Base-by-base conservation (phyloP, 2,888 invertebrate species). In the Leptopilina drosophilae region DNA sequence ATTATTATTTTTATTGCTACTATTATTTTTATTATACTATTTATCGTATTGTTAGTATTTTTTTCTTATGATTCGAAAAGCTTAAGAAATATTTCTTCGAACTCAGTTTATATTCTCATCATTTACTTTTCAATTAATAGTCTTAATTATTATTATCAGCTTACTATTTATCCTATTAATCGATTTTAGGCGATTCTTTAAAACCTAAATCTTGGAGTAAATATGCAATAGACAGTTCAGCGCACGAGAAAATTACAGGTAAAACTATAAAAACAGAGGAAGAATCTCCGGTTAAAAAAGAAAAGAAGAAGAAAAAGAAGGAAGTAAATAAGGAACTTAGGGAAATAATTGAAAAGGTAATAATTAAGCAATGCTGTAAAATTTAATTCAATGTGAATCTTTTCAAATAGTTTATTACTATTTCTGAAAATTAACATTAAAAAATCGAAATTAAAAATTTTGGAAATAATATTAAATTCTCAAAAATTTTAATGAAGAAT, bases 181-280 rank as follows among this genome's bases (percentile, higher is more conserved):
- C 2, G 15, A 64, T 80, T 78, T 82, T 80, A 93, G 94, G 94
- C 62, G 94, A 95, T 88, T 89, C 94, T 64, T 93, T 93, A 77
- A 98, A 98, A 91, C 97, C 98, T 1, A 95, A 96, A 91, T 94
- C 98, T 0, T 98, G 98, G 98, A 98, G 98, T 91, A 98, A 98
- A 93, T 96, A 98, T 93, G 94, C 98, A 0, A 91, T 94, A 59
- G 97, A 97, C 81, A 97, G 96, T 90, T 94, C 94, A 80, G 94
- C 94, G 6, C 94, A 93, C 87, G 94, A 94, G 42, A n/a, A 14
- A 9, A 14, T 15, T n/a, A 86, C 82, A n/a, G 64, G 75, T 62
- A 84, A 92, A 82, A 83, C 83, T 78, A 82, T 87, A 84, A 79
- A 80, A 53, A 81, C 85, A 79, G 79, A 84, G 85, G 53, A 5